Base-by-base conservation (phyloP, 2,113 vertebrate species). In the Forbesichthys agassizii region DNA sequence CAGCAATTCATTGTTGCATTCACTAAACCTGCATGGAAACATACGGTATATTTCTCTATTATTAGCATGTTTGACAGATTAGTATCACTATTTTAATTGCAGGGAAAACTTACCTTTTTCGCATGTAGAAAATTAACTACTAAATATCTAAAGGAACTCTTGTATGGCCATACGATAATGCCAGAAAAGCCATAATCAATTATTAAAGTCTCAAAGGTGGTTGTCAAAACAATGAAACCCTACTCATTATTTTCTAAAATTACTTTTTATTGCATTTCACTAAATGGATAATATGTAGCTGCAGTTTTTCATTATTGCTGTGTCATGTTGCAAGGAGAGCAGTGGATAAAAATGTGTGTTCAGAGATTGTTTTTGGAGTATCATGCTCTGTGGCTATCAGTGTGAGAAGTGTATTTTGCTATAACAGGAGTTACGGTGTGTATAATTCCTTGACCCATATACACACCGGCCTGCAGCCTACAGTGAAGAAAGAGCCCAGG, bases 381-480 rank as follows among this genome's bases (percentile, higher is more conserved):
- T n/a, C 10, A 36, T 56, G 18, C 49, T 61, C 14, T 33, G 16
- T 60, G 20, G 16, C 36, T 20, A 48, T 48, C 13, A 63, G 60
- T 65, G 60, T 53, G 54, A 64, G 59, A 53, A 47, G 48, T 69
- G 8, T 48, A 55, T 59, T 71, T 61, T 66, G 68, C 18, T 52
- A 78, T 5, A 60, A 71, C 72, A 66, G 72, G 68, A 66, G 64
- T 56, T 66, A 74, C 56, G 54, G 68, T 80, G 66, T 63, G 61
- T 74, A 55, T 75, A 67, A 73, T 63, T 74, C 76, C 88, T 82
- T 70, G 65, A 78, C 49, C n/a, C 66, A 73, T 66, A 91, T 85
- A 91, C 86, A 46, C 91, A 86, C 93, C 91, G 92, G 93, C 94
- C 94, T 94, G 94, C 93, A 90, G 91, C 94, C 93, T 94, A 95